These are phyloP conservation scores for Pocota personata DNA, from an alignment of 2,888 invertebrate species.

Conservation along the genomic window DNA sequence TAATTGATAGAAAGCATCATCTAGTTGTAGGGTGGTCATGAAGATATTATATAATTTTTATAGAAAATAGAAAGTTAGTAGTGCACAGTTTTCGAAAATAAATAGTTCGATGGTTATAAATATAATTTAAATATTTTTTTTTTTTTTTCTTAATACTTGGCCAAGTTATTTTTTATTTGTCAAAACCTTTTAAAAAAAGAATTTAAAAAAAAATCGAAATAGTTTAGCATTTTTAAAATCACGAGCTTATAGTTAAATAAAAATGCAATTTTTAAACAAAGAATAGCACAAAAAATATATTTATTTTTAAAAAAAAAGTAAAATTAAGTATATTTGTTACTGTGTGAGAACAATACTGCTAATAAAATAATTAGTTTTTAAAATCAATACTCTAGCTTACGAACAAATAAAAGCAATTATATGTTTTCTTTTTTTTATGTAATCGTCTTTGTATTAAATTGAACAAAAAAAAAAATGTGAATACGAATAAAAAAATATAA, in stretches of 20 bases:
- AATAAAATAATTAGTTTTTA: slow-evolving; percentile 34
- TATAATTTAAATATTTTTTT: not conserved
- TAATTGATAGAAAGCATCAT: no score
- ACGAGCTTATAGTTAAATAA: slow-evolving; percentile 29
- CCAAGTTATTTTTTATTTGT: not conserved
- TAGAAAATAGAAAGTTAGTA: no score
- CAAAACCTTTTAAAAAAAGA: not conserved
- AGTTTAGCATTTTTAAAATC: slow-evolving; percentile 4
- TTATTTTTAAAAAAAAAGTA: slow-evolving; percentile 31
- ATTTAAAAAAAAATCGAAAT: not conserved
- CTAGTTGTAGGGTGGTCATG: no score
- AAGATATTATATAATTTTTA: no score
- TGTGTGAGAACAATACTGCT: slow-evolving; percentile 27
- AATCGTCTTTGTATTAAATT: slow-evolving; percentile 28
- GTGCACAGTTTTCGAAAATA: not conserved
- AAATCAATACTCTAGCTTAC: not conserved
- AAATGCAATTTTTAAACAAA: not conserved
- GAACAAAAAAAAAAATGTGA: slow-evolving; percentile 21
- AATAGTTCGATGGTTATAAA: not conserved
- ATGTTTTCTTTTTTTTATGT: slow-evolving; percentile 30
- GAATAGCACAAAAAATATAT: slow-evolving; percentile 27
- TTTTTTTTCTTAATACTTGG: not conserved
- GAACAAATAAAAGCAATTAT: slow-evolving; percentile 8
- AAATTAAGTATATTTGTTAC: slow-evolving; percentile 52
- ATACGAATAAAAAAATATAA: not conserved